phyloP scores from a whole-genome alignment of 2,888 invertebrate species.

The Rapana venosa region DNA sequence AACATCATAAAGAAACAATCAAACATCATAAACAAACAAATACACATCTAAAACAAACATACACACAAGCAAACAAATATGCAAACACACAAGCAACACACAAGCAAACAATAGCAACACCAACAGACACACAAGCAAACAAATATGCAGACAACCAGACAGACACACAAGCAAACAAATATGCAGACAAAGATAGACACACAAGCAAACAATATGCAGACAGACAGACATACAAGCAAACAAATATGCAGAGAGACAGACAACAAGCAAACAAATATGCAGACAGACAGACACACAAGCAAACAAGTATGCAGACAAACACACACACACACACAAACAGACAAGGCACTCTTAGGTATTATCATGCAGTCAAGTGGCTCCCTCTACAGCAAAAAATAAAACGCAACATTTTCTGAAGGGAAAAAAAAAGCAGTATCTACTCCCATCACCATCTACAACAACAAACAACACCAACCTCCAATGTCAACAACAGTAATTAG shows the following conservation, averaged over 20 bases:
- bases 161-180: no score
- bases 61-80: conserved; percentile 8
- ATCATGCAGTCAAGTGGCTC: no score
- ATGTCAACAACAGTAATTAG: no score
- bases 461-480: no score
- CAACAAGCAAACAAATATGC: no score
- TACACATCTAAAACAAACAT: background rate
- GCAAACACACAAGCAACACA: background rate
- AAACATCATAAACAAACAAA: background rate
- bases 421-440: no score
- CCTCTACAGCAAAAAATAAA: no score
- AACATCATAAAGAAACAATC: background rate
- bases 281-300: conserved; percentile 1
- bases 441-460: no score
- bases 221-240: conserved; percentile 2
- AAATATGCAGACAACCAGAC: background rate
- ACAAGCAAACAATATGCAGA: no score
- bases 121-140: background rate
- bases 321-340: background rate
- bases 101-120: background rate
- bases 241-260: background rate
- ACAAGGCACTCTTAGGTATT: background rate
- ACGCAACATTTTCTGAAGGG: no score
- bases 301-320: background rate
- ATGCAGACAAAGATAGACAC: no score